A percentile compares a stretch with the other conserved stretches of the same genome.
Evolutionary conservation across 2,888 invertebrate genomes (phyloP).

Genomic region (Troilus luridus): DNA sequence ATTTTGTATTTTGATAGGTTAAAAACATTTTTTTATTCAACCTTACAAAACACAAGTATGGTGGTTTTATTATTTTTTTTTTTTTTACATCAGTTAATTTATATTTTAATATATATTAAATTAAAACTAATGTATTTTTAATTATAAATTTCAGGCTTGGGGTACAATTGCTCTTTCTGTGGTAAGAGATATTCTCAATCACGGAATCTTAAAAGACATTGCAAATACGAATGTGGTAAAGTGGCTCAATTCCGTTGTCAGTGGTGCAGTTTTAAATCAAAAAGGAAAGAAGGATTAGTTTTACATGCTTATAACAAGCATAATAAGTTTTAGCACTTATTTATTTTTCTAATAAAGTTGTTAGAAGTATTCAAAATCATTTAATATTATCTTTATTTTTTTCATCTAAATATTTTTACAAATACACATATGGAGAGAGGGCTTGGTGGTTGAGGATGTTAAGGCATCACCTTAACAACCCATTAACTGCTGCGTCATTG

Average conservation of each 20-base stretch:
- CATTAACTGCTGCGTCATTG: too few species aligned
- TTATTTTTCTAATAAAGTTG: background rate
- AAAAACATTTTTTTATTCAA: background rate
- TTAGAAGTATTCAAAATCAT: background rate
- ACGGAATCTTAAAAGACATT: constrained; percentile 50
- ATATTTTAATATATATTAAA: background rate
- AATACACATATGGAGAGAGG: too few species aligned
- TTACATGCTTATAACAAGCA: constrained; percentile 67
- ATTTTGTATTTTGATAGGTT: background rate
- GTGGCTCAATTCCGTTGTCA: constrained; percentile 69
- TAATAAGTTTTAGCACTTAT: background rate
- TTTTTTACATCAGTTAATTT: background rate
- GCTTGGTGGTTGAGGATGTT: too few species aligned
- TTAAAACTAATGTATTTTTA: background rate
- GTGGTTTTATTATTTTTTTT: background rate
- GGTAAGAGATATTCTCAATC: constrained; percentile 41
- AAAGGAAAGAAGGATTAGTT: constrained; percentile 68
- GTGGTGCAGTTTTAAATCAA: constrained; percentile 68
- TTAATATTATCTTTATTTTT: background rate
- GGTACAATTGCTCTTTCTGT: constrained; percentile 19
- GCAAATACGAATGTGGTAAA: constrained; percentile 52
- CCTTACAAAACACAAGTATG: background rate
- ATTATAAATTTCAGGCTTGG: constrained; percentile 22
- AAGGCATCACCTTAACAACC: too few species aligned
- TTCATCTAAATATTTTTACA: background rate